A percentile compares a stretch with the other conserved stretches of the same genome.
Conservation (phyloP, 2,888 invertebrate genomes). For the Cryptocephalus moraei region DNA sequence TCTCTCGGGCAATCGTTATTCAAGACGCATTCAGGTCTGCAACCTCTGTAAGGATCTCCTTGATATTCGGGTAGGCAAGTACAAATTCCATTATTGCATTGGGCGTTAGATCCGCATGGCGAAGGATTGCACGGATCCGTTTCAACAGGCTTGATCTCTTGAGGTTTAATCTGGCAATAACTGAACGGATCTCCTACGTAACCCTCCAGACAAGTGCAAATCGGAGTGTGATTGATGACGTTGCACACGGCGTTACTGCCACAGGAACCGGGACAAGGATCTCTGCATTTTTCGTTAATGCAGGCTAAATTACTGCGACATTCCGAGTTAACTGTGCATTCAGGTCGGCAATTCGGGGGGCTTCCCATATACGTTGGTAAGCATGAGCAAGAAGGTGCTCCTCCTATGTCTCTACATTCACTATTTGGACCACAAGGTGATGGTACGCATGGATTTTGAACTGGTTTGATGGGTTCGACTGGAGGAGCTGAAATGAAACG, state of each 20-base stretch:
- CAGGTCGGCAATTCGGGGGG: slow-evolving; percentile 56
- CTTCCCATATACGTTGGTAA: slow-evolving; percentile 53
- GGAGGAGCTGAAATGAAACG: slow-evolving; percentile 18
- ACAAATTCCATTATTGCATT: slow-evolving; percentile 56
- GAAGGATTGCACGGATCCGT: slow-evolving; percentile 51
- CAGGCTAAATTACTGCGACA: slow-evolving; percentile 65
- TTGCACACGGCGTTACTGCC: slow-evolving; percentile 61
- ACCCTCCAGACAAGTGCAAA: slow-evolving; percentile 53
- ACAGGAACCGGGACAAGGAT: slow-evolving; percentile 72
- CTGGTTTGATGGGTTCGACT: slow-evolving; percentile 23
- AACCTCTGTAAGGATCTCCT: slow-evolving; percentile 61
- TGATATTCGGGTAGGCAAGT: slow-evolving; percentile 57
- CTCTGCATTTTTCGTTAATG: slow-evolving; percentile 63
- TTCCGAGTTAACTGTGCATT: slow-evolving; percentile 63
- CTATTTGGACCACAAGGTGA: slow-evolving; percentile 67
- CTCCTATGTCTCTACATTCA: slow-evolving; percentile 46
- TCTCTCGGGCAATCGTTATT: slow-evolving; percentile 61
- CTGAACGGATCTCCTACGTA: slow-evolving; percentile 49
- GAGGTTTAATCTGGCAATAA: slow-evolving; percentile 34
- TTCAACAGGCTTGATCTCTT: slow-evolving; percentile 11
- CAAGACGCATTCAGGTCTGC: slow-evolving; percentile 62
- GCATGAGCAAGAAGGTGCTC: slow-evolving; percentile 55
- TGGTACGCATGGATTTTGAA: slow-evolving; percentile 61
- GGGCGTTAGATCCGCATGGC: slow-evolving; percentile 55
- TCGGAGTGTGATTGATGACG: slow-evolving; percentile 69